These are phyloP conservation scores for Cercopithecus mona DNA, from an alignment of 2,113 vertebrate species.

Conservation along the genomic window DNA sequence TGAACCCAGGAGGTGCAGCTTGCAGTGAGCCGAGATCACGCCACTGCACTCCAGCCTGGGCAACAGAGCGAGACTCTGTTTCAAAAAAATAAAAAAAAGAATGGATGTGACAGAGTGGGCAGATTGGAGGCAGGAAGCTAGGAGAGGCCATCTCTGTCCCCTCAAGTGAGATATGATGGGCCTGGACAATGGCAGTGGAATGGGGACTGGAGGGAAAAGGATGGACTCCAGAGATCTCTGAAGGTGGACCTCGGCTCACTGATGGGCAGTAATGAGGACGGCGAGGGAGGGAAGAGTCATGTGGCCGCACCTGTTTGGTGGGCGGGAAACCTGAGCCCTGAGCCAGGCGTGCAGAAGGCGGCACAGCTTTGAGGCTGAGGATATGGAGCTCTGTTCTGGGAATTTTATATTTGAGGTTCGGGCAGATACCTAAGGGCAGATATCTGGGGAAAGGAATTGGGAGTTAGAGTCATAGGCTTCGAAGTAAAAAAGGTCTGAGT, in stretches of 20 bases:
- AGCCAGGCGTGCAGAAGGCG: background rate
- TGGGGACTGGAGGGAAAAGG: background rate
- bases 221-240: background rate
- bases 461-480: background rate
- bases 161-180: background rate
- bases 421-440: background rate
- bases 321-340: background rate
- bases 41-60: too few relatives aligned
- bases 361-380: background rate
- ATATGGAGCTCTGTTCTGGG: background rate
- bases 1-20: too few relatives aligned
- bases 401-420: background rate
- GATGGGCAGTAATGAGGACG: background rate
- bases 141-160: background rate
- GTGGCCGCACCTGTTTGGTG: background rate
- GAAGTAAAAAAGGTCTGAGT: background rate
- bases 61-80: too few relatives aligned
- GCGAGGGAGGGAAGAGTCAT: too few relatives aligned
- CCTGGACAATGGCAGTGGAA: background rate
- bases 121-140: background rate
- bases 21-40: too few relatives aligned
- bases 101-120: too few relatives aligned
- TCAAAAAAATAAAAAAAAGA: background rate
- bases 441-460: background rate
- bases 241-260: background rate